These are phyloP conservation scores for Delphinus delphis DNA, from an alignment of 2,113 vertebrate species.

Conservation along the genomic window DNA sequence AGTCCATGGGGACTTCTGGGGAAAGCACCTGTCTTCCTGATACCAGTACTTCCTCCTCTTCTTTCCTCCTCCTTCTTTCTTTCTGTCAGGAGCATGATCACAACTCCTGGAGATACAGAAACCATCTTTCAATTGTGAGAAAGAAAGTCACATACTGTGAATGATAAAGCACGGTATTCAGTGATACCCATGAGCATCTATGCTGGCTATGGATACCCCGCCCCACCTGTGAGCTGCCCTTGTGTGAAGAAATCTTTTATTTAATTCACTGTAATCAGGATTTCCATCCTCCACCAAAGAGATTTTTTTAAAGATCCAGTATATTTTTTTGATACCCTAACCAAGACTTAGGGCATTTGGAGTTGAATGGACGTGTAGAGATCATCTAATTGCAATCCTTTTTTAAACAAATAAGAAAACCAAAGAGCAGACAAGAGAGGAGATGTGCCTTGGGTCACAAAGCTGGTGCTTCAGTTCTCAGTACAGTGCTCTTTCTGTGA, in stretches of 20 bases:
- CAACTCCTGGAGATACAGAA: background rate
- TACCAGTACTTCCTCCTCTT: background rate
- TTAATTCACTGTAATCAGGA: background rate
- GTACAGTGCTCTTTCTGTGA: background rate
- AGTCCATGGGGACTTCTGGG: background rate
- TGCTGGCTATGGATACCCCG: background rate
- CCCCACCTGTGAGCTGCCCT: background rate
- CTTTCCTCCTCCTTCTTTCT: background rate
- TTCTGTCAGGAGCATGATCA: background rate
- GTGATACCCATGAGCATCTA: background rate
- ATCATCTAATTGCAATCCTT: background rate
- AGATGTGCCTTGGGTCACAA: background rate
- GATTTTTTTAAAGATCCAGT: background rate
- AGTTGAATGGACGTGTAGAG: background rate
- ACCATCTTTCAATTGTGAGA: background rate
- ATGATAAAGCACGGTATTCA: background rate
- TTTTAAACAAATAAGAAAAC: background rate
- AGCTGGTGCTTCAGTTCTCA: background rate
- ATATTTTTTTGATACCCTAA: background rate
- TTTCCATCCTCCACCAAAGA: background rate
- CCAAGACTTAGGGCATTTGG: background rate
- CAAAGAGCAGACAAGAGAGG: background rate
- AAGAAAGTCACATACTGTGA: background rate
- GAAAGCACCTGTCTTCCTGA: background rate
- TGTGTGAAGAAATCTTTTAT: background rate